Evolutionary conservation across 2,797 vertebrate genomes (phyloP).

Genomic region (Protonibea diacanthus): DNA sequence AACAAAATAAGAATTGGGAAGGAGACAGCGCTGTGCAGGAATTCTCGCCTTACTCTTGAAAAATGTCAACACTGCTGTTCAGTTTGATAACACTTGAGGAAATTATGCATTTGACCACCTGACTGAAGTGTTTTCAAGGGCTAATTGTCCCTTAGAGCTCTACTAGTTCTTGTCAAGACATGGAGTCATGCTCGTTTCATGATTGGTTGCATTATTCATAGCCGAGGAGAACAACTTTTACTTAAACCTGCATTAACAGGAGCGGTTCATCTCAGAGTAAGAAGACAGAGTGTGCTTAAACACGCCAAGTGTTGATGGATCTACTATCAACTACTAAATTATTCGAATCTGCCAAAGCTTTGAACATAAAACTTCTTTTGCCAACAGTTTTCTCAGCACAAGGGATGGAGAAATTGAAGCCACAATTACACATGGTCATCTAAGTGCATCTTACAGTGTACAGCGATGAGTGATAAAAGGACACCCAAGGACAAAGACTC

Average conservation of each 20-base stretch:
- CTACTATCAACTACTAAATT: too few relatives aligned
- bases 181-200: background rate
- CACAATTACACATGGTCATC: too few relatives aligned
- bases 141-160: background rate
- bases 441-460: too few relatives aligned
- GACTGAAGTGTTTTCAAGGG: slow-evolving; percentile 8
- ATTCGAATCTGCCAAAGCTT: too few relatives aligned
- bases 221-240: background rate
- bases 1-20: background rate
- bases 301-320: too few relatives aligned
- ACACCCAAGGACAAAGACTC: too few relatives aligned
- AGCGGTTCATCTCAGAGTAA: too few relatives aligned
- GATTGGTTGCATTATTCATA: background rate
- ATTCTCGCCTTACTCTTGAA: background rate
- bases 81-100: slow-evolving; percentile 6
- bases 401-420: too few relatives aligned
- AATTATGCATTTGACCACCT: background rate
- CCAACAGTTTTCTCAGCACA: too few relatives aligned
- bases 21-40: background rate
- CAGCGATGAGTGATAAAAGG: too few relatives aligned
- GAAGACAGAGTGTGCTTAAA: too few relatives aligned
- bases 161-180: background rate
- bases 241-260: background rate
- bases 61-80: background rate
- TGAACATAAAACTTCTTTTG: too few relatives aligned